A percentile compares a stretch with the other conserved stretches of the same genome.
Evolutionary conservation across 2,113 vertebrate species (phyloP).

Genomic region (Ivindomyrus marchei): DNA sequence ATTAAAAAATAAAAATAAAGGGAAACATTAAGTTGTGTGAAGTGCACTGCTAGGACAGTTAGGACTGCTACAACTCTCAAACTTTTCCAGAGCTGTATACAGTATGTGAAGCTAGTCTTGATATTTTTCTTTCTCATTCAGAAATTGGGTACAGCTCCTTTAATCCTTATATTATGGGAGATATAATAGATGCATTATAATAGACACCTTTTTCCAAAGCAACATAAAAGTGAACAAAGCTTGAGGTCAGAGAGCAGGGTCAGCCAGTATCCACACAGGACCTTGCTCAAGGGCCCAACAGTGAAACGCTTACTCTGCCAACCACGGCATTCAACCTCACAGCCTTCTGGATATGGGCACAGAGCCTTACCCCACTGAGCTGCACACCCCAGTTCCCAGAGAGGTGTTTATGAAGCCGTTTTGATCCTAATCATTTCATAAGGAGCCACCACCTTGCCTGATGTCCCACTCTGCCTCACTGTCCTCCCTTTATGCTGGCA

Average conservation of each 20-base stretch:
- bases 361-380: background rate
- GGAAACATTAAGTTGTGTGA: background rate
- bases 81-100: too few species aligned
- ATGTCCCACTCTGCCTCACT: background rate
- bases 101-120: too few species aligned
- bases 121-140: background rate
- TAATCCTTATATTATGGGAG: slow-evolving; percentile 30
- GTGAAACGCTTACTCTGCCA: background rate
- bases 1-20: too few species aligned
- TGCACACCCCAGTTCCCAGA: background rate
- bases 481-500: slow-evolving; percentile 1
- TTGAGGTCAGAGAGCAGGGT: background rate
- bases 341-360: background rate
- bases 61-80: background rate
- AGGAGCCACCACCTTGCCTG: background rate
- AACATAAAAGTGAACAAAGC: background rate
- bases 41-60: background rate
- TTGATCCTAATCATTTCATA: background rate
- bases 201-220: background rate
- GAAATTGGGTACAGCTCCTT: slow-evolving; percentile 18
- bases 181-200: slow-evolving; percentile 9
- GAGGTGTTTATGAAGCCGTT: background rate
- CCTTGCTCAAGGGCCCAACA: background rate
- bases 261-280: background rate
- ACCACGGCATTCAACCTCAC: background rate